Percentiles rank a stretch among this genome's conserved stretches.
Conservation (phyloP, 2,113 vertebrate species). For the Scopus umbretta region DNA sequence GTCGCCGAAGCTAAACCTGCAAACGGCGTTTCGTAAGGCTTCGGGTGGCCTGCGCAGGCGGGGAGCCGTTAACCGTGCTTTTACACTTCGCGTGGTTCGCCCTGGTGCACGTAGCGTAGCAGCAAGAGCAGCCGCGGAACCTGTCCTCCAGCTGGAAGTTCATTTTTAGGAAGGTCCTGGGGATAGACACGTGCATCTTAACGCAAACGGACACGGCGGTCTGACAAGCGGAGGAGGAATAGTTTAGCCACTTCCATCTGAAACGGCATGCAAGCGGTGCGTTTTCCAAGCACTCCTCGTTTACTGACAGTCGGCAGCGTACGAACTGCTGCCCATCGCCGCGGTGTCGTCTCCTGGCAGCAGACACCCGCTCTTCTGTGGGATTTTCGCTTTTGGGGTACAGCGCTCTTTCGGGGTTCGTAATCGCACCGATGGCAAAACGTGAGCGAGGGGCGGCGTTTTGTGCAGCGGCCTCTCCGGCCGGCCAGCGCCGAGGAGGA, state of each 20-base stretch:
- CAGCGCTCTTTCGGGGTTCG: too few relatives aligned
- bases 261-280: rapidly evolving
- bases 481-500: too few relatives aligned
- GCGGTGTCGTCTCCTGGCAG: too few relatives aligned
- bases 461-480: too few relatives aligned
- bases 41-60: neutral
- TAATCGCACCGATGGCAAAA: too few relatives aligned
- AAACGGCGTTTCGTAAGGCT: too few relatives aligned
- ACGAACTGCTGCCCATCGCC: too few relatives aligned
- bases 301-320: neutral
- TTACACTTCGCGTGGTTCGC: neutral
- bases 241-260: neutral
- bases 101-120: neutral
- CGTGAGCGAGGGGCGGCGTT: too few relatives aligned
- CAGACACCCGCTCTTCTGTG: too few relatives aligned
- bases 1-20: neutral
- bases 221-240: neutral
- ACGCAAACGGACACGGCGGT: rapidly evolving
- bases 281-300: neutral
- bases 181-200: too few relatives aligned
- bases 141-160: neutral
- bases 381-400: too few relatives aligned
- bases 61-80: neutral
- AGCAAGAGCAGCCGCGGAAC: neutral
- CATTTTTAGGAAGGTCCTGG: too few relatives aligned